Conservation (phyloP, 2,113 vertebrate genomes). For the Sylvietta virens region DNA sequence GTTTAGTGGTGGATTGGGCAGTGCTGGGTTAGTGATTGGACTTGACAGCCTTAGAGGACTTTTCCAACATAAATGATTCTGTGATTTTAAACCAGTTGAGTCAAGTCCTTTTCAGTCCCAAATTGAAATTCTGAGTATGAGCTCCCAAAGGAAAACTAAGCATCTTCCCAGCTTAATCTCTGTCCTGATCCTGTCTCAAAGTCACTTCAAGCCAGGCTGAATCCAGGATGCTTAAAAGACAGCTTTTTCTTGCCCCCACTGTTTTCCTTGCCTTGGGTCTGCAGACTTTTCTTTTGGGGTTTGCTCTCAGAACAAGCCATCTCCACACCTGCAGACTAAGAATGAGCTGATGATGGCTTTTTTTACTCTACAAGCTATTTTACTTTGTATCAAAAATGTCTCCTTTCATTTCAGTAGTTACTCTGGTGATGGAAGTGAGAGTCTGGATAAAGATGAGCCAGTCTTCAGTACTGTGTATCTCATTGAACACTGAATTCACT, state of each 20-base stretch:
- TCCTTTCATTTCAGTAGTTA: neutral
- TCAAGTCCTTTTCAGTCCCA: neutral
- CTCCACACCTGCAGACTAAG: neutral
- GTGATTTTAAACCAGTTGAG: neutral
- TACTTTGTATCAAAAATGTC: neutral
- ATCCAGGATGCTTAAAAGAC: neutral
- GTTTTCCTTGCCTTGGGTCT: neutral
- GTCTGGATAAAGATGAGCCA: neutral
- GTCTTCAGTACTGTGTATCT: neutral
- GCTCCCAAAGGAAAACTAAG: neutral
- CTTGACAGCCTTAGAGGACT: accelerated
- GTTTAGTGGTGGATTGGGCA: neutral
- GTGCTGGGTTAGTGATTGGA: neutral
- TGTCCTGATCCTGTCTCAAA: neutral
- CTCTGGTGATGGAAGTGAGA: neutral
- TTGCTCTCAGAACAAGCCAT: neutral
- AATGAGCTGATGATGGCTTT: neutral
- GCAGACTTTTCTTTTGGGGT: neutral
- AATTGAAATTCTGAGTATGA: neutral
- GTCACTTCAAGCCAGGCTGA: neutral
- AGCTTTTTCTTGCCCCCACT: neutral
- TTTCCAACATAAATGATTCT: neutral
- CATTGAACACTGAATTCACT: neutral
- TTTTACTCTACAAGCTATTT: neutral
- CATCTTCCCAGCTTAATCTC: neutral